phyloP scores from a whole-genome alignment of 2,113 vertebrate genomes.

The Apaloderma vittatum region DNA sequence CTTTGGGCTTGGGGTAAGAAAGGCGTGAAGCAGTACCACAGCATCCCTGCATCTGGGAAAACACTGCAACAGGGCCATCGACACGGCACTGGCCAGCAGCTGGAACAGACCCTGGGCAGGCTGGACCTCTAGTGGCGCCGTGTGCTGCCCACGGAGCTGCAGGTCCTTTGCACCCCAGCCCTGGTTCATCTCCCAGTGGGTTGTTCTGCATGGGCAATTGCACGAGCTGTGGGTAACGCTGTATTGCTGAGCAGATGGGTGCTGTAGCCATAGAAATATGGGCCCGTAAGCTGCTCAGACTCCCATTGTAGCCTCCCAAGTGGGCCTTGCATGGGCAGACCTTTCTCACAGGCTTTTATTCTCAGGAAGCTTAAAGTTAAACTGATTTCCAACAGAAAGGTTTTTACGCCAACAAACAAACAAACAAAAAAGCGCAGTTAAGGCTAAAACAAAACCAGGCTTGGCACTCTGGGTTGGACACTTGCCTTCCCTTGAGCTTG shows the following conservation, averaged over 20 bases:
- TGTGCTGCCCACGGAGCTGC: accelerated
- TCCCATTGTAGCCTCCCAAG: constrained; percentile 58
- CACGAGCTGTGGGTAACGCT: neutral
- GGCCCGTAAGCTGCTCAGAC: constrained; percentile 5
- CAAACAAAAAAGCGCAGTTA: constrained; percentile 79
- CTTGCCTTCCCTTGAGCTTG: constrained; percentile 71
- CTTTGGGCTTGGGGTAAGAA: neutral
- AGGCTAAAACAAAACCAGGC: constrained; percentile 75
- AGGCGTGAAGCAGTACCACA: neutral
- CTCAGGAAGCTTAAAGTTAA: constrained; percentile 78
- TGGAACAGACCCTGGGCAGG: accelerated
- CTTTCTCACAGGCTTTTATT: constrained; percentile 79
- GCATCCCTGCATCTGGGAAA: neutral
- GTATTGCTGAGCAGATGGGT: constrained; percentile 40
- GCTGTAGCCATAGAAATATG: constrained; percentile 67
- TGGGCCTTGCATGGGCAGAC: constrained; percentile 50
- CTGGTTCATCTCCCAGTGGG: neutral
- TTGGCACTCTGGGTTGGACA: constrained; percentile 78
- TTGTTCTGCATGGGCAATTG: neutral
- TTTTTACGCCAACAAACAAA: constrained; percentile 76
- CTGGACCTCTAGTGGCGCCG: accelerated
- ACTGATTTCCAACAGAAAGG: constrained; percentile 80
- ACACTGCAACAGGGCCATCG: neutral
- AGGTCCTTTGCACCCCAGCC: neutral
- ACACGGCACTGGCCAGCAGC: neutral